Evolutionary conservation across 2,797 vertebrate species (phyloP).

Genomic region (Hydrophis major): DNA sequence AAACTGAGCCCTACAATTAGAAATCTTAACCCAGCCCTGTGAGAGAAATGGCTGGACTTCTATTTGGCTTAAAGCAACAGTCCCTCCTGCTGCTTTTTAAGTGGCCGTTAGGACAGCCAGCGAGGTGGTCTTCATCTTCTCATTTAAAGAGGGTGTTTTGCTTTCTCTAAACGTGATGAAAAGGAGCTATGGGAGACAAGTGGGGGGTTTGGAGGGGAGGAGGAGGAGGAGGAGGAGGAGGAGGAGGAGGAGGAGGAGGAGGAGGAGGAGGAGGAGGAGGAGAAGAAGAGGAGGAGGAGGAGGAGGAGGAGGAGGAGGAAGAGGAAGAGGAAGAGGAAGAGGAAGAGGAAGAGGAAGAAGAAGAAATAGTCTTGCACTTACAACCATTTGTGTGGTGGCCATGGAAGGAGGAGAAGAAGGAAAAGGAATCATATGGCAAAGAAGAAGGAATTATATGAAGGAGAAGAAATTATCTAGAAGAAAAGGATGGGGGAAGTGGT

Average conservation of each 20-base stretch:
- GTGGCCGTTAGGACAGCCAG: background rate
- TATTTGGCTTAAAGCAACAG: background rate
- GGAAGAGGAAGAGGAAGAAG: fast-evolving
- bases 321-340: too few species aligned
- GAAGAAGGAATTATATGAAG: background rate
- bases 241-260: background rate
- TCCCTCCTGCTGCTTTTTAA: background rate
- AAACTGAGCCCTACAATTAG: background rate
- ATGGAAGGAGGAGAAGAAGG: background rate
- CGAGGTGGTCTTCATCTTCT: background rate
- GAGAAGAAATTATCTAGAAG: background rate
- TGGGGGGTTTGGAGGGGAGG: background rate
- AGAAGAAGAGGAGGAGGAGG: too few species aligned
- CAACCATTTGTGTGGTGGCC: background rate
- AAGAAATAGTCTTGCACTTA: background rate
- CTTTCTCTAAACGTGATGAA: background rate
- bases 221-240: too few species aligned
- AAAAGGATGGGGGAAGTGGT: background rate
- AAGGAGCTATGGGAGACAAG: background rate
- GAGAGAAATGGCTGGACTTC: background rate
- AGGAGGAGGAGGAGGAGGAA: too few species aligned
- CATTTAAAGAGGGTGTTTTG: background rate
- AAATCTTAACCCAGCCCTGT: background rate
- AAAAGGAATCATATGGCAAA: background rate
- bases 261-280: too few species aligned